These are phyloP conservation scores for Pocillopora meandrina DNA, from an alignment of 92 coral and sea anemone species.

Conservation along the genomic window DNA sequence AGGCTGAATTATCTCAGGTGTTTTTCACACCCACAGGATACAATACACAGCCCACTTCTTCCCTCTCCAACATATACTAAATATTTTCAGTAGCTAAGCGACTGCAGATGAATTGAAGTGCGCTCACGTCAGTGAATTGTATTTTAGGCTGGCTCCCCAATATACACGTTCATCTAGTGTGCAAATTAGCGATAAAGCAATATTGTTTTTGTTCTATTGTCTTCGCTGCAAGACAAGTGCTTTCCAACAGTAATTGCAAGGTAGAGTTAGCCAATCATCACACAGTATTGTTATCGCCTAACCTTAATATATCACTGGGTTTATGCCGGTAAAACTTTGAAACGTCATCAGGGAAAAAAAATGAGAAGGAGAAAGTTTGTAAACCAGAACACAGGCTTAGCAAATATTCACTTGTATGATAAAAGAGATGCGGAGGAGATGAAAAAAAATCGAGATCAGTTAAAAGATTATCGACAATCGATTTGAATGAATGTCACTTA, in stretches of 20 bases:
- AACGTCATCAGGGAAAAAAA: too few species aligned
- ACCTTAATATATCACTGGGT: neutral
- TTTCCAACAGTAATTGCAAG: slow-evolving; percentile 16
- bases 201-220: slow-evolving; percentile 30
- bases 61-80: too few species aligned
- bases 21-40: neutral
- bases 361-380: too few species aligned
- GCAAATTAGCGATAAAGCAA: slow-evolving; percentile 27
- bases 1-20: neutral
- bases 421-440: too few species aligned
- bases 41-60: neutral
- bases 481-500: too few species aligned
- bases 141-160: neutral
- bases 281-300: slow-evolving; percentile 14
- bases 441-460: too few species aligned
- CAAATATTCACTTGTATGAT: too few species aligned
- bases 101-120: neutral
- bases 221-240: slow-evolving; percentile 24
- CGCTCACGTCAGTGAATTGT: neutral
- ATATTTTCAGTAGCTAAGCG: neutral
- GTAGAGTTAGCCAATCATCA: neutral
- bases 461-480: too few species aligned
- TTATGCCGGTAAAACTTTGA: too few species aligned
- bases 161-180: neutral
- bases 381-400: too few species aligned